These are phyloP conservation scores for Apodemus agrarius DNA, from an alignment of 2,797 vertebrate genomes.

Conservation along the genomic window DNA sequence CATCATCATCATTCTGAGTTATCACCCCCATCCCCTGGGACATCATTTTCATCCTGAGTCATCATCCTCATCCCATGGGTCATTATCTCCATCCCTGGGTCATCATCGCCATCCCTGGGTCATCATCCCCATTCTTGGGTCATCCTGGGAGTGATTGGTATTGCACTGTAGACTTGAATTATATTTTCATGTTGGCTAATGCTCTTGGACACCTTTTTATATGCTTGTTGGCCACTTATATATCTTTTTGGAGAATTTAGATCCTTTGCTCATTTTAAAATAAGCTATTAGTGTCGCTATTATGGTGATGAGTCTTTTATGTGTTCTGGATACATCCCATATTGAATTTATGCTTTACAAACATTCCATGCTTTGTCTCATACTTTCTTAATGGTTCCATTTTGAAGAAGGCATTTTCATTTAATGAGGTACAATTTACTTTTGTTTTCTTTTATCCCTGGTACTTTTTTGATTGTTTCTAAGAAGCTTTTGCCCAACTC, in stretches of 20 bases:
- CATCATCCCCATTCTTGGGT: background rate
- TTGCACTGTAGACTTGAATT: background rate
- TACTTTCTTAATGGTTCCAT: background rate
- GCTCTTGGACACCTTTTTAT: background rate
- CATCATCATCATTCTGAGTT: too few species aligned
- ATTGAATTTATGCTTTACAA: background rate
- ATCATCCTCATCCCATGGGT: too few species aligned
- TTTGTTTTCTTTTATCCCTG: background rate
- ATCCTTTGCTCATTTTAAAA: background rate
- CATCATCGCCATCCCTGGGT: background rate
- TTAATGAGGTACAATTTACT: background rate
- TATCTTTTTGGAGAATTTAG: background rate
- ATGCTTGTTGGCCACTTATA: background rate
- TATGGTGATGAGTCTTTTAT: background rate
- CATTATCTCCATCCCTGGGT: too few species aligned
- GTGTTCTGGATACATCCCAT: background rate
- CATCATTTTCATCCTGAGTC: too few species aligned
- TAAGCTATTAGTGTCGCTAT: background rate
- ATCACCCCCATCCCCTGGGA: too few species aligned
- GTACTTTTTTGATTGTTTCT: background rate
- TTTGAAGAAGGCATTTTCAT: constrained; percentile 11
- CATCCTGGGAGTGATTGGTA: background rate
- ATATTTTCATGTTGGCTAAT: background rate
- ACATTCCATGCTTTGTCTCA: background rate
- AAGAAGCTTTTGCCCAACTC: background rate